Evolutionary conservation across 2,888 invertebrate genomes (phyloP), one percentile per base, ranked within the genome.

Genomic region (Caradrina clavipalpis): DNA sequence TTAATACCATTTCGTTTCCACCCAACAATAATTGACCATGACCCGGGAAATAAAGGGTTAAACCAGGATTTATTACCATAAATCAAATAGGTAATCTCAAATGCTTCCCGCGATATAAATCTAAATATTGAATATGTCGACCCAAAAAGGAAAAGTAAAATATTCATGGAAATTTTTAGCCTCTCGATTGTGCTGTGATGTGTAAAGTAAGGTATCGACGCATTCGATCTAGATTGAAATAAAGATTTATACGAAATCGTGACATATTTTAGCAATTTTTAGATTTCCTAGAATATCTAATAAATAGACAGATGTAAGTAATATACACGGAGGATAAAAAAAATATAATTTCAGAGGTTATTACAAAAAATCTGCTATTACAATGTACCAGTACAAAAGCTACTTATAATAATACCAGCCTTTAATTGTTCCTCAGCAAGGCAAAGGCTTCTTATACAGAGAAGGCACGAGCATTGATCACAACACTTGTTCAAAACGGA

Each of bases 121-220:
- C 86, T 88, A 87, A 86, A 88, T 88, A 88, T 88, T 88, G 86
- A 85, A 86, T 85, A 88, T 84, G 87, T 84, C 83, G 82, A 78
- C 71, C 81, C 63, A 80, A 88, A 86, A 70, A 83, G 81, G 76
- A 71, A 73, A 70, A 80, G 78, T 88, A 88, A 89, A 86, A 87
- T 88, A 89, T 89, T 89, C 89, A 89, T 89, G 76, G 81, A 85
- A 87, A 82, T 65, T 65, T 63, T 74, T 62, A 50, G 69, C 61
- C 57, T 62, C 57, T 55, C 61, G 63, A 69, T 81, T 76, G 67
- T 73, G 42, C 59, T 35, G 42, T 21, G 26, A 60, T 63, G 67
- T 58, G 68, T 72, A 49, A 68, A 64, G 49, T 73, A 49, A 68
- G 66, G 49, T 73, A 69, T 78, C 19, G 53, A 78, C 35, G 35